phyloP scores from a whole-genome alignment of 2,888 invertebrate species.

The Morpho deidamia region DNA sequence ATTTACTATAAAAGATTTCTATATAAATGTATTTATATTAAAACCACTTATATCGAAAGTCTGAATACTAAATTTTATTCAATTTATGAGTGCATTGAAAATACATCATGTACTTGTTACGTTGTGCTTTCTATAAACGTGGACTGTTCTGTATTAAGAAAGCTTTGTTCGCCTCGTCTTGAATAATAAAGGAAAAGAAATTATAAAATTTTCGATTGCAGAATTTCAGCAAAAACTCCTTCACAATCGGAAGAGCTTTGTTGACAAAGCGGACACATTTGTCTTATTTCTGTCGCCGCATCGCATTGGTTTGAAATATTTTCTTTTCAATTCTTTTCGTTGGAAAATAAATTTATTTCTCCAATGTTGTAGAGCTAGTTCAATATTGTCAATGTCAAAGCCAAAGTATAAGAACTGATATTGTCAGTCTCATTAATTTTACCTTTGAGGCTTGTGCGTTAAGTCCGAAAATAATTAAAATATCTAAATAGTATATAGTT shows the following conservation, averaged over 20 bases:
- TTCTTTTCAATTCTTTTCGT: conserved; percentile 4
- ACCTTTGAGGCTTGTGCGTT: background rate
- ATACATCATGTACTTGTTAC: background rate
- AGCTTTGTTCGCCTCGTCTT: background rate
- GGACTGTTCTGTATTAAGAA: background rate
- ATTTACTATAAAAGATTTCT: too few relatives aligned
- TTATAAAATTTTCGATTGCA: background rate
- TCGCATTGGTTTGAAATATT: conserved; percentile 4
- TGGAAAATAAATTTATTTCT: conserved; percentile 13
- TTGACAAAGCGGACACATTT: conserved; percentile 12
- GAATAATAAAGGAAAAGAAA: background rate
- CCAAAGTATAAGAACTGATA: conserved; percentile 12
- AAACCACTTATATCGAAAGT: background rate
- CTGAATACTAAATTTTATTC: background rate
- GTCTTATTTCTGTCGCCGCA: conserved; percentile 11
- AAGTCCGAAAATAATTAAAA: too few relatives aligned
- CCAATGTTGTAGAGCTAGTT: conserved; percentile 6
- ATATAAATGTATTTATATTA: background rate
- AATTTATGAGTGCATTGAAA: background rate
- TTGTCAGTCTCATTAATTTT: conserved; percentile 14
- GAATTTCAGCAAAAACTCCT: conserved; percentile 1
- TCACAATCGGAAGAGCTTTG: conserved; percentile 11
- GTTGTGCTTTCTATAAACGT: background rate
- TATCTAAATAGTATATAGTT: too few relatives aligned
- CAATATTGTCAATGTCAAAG: conserved; percentile 13